Evolutionary conservation across 2,113 vertebrate genomes (phyloP), one percentile per base, ranked within the genome.

Genomic region (Penelope pileata): DNA sequence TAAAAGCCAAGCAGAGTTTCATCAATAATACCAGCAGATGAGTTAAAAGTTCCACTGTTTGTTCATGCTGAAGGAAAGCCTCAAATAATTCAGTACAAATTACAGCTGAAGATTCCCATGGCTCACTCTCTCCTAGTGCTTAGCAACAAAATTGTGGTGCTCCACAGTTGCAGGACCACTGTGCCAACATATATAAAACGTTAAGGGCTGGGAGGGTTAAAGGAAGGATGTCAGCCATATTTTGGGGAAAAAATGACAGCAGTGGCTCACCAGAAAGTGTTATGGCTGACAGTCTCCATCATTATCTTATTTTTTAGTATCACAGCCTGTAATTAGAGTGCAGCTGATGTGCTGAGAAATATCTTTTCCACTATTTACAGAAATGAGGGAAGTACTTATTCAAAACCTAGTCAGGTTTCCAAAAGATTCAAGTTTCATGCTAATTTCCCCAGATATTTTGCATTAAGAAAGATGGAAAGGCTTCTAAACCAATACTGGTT

Each of bases 111-210:
- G 26, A 76, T 87, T 85, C 58, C 60, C 83, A 43, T 89, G 86
- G 76, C 83, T 83, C 40, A 59, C 43, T 93, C 60, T 94, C 48
- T 82, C 27, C 62, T n/a, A 56, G 9, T 43, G 83, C 82, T 82
- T 63, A 83, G 83, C 79, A 75, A 94, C 17, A 0, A 90, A 93
- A 91, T 80, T 40, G 77, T 22, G 54, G 45, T 91, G 45, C 38
- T 84, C n/a, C 72, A 85, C 67, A 86, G 23, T 42, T 80, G 38
- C 34, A 81, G 76, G 40, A 59, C 27, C 54, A 53, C 47, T 30
- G n/a, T 83, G 91, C 59, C 88, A 96, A 90, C n/a, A 72, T 72
- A 95, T 15, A 86, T 93, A 90, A 91, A 93, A 94, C 51, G 45
- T 13, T 66, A 79, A 70, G 40, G 32, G 32, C 9, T 63, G 30